phyloP scores from a whole-genome alignment of 2,888 invertebrate species.

The Acanthosoma haemorrhoidale region DNA sequence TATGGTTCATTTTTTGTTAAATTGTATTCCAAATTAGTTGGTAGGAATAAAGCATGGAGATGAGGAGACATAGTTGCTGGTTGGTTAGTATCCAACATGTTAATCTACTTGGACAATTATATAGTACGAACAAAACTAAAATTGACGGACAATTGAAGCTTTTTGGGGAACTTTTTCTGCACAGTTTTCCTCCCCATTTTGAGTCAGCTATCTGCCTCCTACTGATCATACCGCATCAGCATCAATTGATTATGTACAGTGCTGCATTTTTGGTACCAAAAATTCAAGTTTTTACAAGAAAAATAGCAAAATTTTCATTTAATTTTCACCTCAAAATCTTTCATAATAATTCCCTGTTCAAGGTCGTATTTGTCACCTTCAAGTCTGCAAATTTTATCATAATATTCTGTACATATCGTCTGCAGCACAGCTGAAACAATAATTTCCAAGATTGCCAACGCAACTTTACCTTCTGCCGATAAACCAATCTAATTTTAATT shows the following conservation, averaged over 20 bases:
- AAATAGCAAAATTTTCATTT: constrained; percentile 32
- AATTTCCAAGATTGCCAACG: constrained; percentile 5
- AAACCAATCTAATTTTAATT: not conserved
- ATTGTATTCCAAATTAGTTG: not conserved
- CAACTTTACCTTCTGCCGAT: not conserved
- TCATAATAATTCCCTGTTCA: constrained; percentile 84
- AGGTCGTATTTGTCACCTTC: constrained; percentile 99
- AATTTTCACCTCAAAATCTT: constrained; percentile 41
- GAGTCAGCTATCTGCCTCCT: constrained; percentile 28
- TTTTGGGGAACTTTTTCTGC: constrained; percentile 37
- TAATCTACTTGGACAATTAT: constrained; percentile 24
- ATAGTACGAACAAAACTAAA: constrained; percentile 16
- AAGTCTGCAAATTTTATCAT: constrained; percentile 83
- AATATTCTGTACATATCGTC: constrained; percentile 61
- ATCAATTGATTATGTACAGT: constrained; percentile 24
- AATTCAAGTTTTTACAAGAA: constrained; percentile 20
- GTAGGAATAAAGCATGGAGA: not conserved
- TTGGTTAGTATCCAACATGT: constrained; percentile 6
- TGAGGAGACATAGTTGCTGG: not conserved
- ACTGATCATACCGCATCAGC: constrained; percentile 21
- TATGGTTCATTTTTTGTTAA: not conserved
- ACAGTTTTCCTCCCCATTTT: constrained; percentile 39
- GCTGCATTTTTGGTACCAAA: constrained; percentile 24
- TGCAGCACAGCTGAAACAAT: constrained; percentile 41
- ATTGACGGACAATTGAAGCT: constrained; percentile 30